phyloP scores from a whole-genome alignment of 2,888 invertebrate species.

The Eilema depressum region DNA sequence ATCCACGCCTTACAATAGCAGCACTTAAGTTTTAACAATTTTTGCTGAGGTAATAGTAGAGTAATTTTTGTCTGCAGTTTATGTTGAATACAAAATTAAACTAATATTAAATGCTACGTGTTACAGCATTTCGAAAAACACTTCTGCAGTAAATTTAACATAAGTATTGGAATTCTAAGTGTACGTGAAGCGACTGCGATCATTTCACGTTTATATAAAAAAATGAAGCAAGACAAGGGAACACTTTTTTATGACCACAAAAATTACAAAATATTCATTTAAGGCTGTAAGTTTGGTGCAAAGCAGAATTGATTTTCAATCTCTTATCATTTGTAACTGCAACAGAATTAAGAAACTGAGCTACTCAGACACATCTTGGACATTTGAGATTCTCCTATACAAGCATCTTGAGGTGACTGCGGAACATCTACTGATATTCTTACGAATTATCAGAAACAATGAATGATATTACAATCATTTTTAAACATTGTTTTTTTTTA shows the following conservation, averaged over 20 bases:
- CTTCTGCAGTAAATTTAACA: not conserved
- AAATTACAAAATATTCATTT: not conserved
- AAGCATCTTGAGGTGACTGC: too few relatives aligned
- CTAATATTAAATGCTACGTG: not conserved
- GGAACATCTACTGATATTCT: too few relatives aligned
- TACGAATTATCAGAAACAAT: too few relatives aligned
- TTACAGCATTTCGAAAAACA: not conserved
- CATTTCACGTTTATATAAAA: not conserved
- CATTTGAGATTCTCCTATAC: too few relatives aligned
- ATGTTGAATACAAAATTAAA: not conserved
- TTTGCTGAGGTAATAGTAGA: not conserved
- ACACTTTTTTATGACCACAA: not conserved
- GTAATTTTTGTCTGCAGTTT: not conserved
- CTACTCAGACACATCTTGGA: too few relatives aligned
- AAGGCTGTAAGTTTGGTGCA: not conserved
- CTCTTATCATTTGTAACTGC: too few relatives aligned
- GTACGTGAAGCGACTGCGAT: not conserved
- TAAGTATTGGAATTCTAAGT: not conserved
- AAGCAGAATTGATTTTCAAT: too few relatives aligned
- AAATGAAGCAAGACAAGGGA: not conserved
- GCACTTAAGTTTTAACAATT: not conserved
- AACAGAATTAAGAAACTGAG: too few relatives aligned
- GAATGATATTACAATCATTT: too few relatives aligned
- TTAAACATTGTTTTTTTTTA: too few relatives aligned
- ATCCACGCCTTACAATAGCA: not conserved